Conservation (phyloP, 2,888 invertebrate species). For the Melieria omissa region DNA sequence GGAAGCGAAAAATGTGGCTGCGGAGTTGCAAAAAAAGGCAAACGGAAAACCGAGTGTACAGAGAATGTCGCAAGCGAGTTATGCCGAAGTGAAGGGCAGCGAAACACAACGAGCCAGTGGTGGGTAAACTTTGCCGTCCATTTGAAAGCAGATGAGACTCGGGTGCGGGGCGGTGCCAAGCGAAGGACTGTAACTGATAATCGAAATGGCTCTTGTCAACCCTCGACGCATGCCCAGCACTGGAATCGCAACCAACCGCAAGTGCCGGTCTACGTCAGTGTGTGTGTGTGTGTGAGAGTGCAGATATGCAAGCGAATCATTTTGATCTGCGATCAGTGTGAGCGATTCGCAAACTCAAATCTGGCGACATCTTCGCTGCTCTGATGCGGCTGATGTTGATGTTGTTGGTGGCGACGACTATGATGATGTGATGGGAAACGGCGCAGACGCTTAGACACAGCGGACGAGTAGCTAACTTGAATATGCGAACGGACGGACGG, state of each 20-base stretch:
- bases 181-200: background rate
- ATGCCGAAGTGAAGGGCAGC: too few species aligned
- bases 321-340: constrained; percentile 2
- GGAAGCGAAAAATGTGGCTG: background rate
- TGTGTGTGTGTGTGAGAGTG: too few species aligned
- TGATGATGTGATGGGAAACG: too few species aligned
- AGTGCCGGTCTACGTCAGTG: background rate
- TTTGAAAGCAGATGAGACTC: background rate
- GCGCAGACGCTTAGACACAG: too few species aligned
- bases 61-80: too few species aligned
- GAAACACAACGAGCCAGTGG: too few species aligned
- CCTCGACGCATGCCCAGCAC: background rate
- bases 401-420: too few species aligned
- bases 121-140: too few species aligned
- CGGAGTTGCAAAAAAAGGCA: background rate
- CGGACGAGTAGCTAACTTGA: too few species aligned
- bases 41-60: background rate
- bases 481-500: too few species aligned
- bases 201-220: background rate
- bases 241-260: background rate
- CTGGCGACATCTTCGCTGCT: background rate
- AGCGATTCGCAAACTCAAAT: background rate
- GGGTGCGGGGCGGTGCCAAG: background rate
- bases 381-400: too few species aligned
- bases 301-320: background rate